Evolutionary conservation across 2,888 invertebrate genomes (phyloP).

Genomic region (Cryptosula pallasiana): DNA sequence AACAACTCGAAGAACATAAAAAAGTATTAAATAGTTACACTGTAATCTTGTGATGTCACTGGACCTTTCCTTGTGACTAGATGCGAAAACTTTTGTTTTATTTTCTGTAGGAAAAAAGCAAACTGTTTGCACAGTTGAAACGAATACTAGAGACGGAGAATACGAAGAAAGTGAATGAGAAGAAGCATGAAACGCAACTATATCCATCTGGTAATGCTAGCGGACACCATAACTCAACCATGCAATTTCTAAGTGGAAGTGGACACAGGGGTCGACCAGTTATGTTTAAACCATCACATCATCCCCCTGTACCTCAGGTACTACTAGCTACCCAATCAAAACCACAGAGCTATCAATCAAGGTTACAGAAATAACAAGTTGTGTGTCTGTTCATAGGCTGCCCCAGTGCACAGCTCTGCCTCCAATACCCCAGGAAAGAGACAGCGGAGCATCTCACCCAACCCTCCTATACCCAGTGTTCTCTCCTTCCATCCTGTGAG

Average conservation of each 20-base stretch:
- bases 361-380: no score
- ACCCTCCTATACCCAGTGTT: background rate
- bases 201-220: background rate
- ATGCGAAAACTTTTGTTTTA: background rate
- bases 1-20: slow-evolving; percentile 5
- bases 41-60: no score
- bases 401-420: background rate
- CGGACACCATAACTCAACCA: background rate
- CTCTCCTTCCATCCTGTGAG: slow-evolving; percentile 4
- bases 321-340: no score
- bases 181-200: slow-evolving; percentile 20
- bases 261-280: slow-evolving; percentile 17
- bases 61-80: background rate
- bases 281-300: slow-evolving; percentile 8
- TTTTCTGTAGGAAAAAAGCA: background rate
- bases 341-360: no score
- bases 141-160: slow-evolving; percentile 15
- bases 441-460: slow-evolving; percentile 4
- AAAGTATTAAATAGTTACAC: no score
- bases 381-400: no score
- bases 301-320: background rate
- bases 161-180: slow-evolving; percentile 20
- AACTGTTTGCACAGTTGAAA: slow-evolving; percentile 19
- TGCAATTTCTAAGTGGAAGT: slow-evolving; percentile 8
- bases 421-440: background rate